phyloP scores from a whole-genome alignment of 1,140 invertebrate species.

The Ceratosolen fusciceps region DNA sequence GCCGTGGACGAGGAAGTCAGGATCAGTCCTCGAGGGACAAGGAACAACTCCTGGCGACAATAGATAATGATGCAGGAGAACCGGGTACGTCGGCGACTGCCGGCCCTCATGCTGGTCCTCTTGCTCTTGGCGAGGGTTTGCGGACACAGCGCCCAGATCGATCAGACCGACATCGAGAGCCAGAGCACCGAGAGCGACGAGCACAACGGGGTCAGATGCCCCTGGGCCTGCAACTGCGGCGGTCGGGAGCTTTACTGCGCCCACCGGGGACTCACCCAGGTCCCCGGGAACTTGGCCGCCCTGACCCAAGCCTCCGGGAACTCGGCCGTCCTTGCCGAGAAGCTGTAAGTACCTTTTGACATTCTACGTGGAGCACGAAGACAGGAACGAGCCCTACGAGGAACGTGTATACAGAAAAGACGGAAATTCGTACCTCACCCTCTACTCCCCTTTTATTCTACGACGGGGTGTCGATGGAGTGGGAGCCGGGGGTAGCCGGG shows the following conservation, averaged over 20 bases:
- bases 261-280: constrained; percentile 82
- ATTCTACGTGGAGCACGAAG: not conserved
- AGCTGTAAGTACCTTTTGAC: constrained; percentile 81
- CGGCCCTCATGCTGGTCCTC: constrained; percentile 20
- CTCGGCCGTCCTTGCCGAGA: constrained; percentile 79
- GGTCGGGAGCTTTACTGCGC: constrained; percentile 86
- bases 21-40: not conserved
- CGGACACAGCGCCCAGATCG: not conserved
- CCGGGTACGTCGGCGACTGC: not conserved
- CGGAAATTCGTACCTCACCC: no score
- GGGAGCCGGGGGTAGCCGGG: not conserved
- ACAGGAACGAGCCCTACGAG: not conserved
- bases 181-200: constrained; percentile 55
- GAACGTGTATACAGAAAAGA: no score
- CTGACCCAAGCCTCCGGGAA: constrained; percentile 82
- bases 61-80: constrained; percentile 12
- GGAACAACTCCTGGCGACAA: not conserved
- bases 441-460: no score
- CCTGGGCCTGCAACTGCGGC: constrained; percentile 84
- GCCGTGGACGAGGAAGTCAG: not conserved
- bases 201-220: constrained; percentile 74
- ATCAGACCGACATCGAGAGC: not conserved
- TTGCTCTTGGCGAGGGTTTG: not conserved
- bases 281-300: constrained; percentile 78
- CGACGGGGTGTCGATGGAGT: not conserved